Base-by-base conservation (phyloP, 2,888 invertebrate genomes). In the Toxonevra muliebris region DNA sequence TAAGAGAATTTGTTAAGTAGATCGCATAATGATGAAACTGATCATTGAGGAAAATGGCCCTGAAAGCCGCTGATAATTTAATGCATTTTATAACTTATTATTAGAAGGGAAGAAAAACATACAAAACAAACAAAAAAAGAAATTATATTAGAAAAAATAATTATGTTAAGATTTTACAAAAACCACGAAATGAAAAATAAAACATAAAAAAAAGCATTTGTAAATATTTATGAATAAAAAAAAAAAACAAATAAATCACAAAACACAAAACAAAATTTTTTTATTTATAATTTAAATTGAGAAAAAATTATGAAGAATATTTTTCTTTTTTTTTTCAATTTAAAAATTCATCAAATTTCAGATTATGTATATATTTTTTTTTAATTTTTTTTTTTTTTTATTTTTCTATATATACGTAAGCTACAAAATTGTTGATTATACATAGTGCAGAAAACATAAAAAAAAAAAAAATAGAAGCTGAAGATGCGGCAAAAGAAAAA, bases 151-250 rank as follows among this genome's bases (percentile, higher is more conserved):
- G 48, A 54, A 50, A 43, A 45, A 55, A 45, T 67, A 68, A 66
- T 69, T 72, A 68, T 68, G 65, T 68, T 70, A 71, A 68, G 68
- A 70, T 68, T 71, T 68, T 65, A 41, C 30, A 57, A 40, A 41
- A 57, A 30, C 30, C 57, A 40, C 57, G 15, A 41, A 41, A 55
- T 30, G n/a, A 12, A 57, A 41, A 55, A 42, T 19, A 48, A 54
- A 43, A 54, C 54, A 45, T 8, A 48, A 3, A 43, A 52, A 55
- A 12, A 12, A 48, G 40, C 48, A 57, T 17, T 30, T 43, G 43
- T 43, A 59, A 41, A 43, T 17, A 59, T 12, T 15, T 48, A 48
- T 43, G n/a, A 65, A 65, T 20, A 58, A 66, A 60, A 61, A 61
- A 20, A 12, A 50, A 54, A 60, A 45, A 43, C 15, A 57, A 52